Evolutionary conservation across 2,113 vertebrate genomes (phyloP), one percentile per base, ranked within the genome.

Genomic region (Dermatemys mawii): DNA sequence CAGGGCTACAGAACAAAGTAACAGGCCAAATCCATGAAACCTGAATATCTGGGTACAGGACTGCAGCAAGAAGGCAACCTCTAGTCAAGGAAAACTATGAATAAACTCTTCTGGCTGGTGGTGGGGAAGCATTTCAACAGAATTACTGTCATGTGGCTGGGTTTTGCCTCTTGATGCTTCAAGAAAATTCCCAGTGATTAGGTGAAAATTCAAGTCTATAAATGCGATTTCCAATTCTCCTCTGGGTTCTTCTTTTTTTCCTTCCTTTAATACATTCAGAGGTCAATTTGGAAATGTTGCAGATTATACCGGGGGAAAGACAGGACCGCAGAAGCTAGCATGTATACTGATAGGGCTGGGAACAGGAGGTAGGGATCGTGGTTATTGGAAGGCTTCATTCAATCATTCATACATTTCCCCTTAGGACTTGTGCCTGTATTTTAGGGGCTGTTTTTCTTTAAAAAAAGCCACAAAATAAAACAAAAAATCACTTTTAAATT

Each of bases 401-500:
- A 22, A 24, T 85, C 63, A 53, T 44, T 84, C 75, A 85, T 86
- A 67, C 35, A 1, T 26, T 84, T 90, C 83, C 91, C 86, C 21
- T 3, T 60, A 67, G 41, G 81, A 86, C 82, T 79, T 26, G 32
- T 24, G 29, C 35, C 49, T 50, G 81, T 81, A 89, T 53, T 87
- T 94, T 91, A 88, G 73, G 54, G 73, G 93, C 86, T 54, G 53
- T 81, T 90, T 81, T 89, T 92, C 83, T 86, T 94, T 17, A 22
- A 67, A 81, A 63, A 78, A 75, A n/a, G n/a, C n/a, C 41, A 41
- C 26, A 35, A 49, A 26, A 26, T 48, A 87, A 78, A 86, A 94
- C 55, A 81, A 81, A 75, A 79, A 95, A 79, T 46, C 83, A 24
- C 46, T 94, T 94, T 83, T 17, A 26, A 90, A 82, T 12, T 51